Evolutionary conservation across 2,113 vertebrate genomes (phyloP), one percentile per base, ranked within the genome.

Genomic region (Trogon melanurus): DNA sequence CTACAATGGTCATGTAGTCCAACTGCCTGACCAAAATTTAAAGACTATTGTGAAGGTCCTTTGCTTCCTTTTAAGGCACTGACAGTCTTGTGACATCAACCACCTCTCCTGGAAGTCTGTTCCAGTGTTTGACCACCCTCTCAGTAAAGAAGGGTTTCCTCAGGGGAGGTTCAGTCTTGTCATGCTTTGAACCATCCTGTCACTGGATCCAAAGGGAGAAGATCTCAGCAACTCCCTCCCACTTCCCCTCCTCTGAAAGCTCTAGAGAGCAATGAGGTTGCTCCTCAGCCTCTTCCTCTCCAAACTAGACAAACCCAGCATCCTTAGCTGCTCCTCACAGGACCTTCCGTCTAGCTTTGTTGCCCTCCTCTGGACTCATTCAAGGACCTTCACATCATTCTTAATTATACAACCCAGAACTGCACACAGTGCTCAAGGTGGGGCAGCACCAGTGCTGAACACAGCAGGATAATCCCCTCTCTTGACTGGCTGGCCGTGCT

Each of bases 391-490:
- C 14, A 38, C 3, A 4, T 17, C 58, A 69, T 67, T 21, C 44
- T 29, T 50, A 15, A 2, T 5, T 10, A 18, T 9, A 38, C 32
- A 38, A 30, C 47, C 65, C 66, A 17, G 57, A 57, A 4, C 18
- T 3, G 50, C 65, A 34, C 9, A 7, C 19, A 32, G 23, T 8
- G 5, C n/a, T 64, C 36, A 1, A 45, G 17, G 25, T 10, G 60
- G 36, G 60, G n/a, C 38, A 0, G 0, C 34, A 21, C 2, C 29
- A 16, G 0, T 0, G 3, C 56, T 30, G 5, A 44, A 7, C 6
- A 14, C 34, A 70, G 70, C 0, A 1, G 36, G 47, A 83, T 9
- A 48, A 58, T 58, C 36, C 4, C 21, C 30, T 61, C 16, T 53
- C 10, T 21, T 21, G 18, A 11, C 20, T 1, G 0, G 14, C 83